Evolutionary conservation across 2,113 vertebrate genomes (phyloP).

Genomic region (Sigmodon hispidus): DNA sequence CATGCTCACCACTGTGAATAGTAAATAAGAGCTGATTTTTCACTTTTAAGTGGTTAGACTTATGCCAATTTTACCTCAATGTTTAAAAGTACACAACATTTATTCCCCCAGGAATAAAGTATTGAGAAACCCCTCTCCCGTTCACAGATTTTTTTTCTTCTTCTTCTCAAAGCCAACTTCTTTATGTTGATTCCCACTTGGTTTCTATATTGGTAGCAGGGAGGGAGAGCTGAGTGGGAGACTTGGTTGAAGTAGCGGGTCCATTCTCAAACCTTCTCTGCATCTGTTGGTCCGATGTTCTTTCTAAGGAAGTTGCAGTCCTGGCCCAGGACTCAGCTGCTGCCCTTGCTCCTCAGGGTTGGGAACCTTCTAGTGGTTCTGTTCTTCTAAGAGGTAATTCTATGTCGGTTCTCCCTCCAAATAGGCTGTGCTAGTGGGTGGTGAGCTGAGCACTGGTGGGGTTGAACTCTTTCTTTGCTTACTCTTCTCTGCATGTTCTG

Average conservation of each 20-base stretch:
- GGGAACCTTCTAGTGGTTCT: neutral
- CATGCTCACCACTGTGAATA: neutral
- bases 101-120: neutral
- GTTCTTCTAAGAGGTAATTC: neutral
- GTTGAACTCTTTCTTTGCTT: neutral
- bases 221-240: neutral
- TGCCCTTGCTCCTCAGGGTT: neutral
- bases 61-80: neutral
- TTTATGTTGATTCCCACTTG: neutral
- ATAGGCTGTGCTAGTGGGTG: neutral
- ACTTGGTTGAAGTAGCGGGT: neutral
- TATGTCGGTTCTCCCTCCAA: neutral
- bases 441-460: neutral
- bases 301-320: neutral
- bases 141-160: neutral
- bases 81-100: neutral
- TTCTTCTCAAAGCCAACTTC: neutral
- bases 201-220: neutral
- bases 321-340: neutral
- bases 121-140: neutral
- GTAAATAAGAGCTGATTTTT: neutral
- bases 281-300: neutral
- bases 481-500: neutral
- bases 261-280: neutral
- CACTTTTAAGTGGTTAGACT: neutral